Evolutionary conservation across 2,113 vertebrate genomes (phyloP).

Genomic region (Crotalus viridis): DNA sequence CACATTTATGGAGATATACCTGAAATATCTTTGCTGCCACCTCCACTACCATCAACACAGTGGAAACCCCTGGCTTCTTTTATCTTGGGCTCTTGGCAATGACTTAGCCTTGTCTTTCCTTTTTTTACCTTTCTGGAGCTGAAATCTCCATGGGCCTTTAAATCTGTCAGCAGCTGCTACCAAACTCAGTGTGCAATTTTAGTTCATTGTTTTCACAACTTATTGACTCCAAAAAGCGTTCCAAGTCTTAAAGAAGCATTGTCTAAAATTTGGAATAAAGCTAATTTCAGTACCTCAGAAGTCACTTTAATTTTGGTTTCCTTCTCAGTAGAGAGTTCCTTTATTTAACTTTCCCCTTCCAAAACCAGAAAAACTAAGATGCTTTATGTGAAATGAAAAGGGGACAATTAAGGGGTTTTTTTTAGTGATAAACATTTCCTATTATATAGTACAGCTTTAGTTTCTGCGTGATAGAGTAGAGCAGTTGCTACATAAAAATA

Average conservation of each 20-base stretch:
- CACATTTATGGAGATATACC: slow-evolving; percentile 25
- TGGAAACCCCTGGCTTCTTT: slow-evolving; percentile 21
- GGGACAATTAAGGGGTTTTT: background rate
- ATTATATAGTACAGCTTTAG: background rate
- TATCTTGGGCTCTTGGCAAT: slow-evolving; percentile 60
- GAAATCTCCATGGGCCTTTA: slow-evolving; percentile 59
- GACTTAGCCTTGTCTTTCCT: slow-evolving; percentile 61
- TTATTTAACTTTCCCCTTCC: background rate
- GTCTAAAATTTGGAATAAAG: slow-evolving; percentile 41
- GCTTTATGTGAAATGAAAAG: background rate
- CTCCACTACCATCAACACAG: background rate
- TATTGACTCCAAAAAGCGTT: slow-evolving; percentile 56
- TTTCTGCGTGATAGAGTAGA: background rate
- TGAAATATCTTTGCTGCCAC: slow-evolving; percentile 25
- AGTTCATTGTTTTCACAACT: slow-evolving; percentile 69
- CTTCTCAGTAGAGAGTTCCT: background rate
- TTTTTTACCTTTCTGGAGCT: slow-evolving; percentile 65
- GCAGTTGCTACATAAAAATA: background rate
- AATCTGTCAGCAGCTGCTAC: slow-evolving; percentile 67
- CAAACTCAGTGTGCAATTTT: slow-evolving; percentile 65
- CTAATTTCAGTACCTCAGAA: slow-evolving; percentile 22
- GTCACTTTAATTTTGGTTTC: slow-evolving; percentile 37
- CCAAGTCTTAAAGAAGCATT: slow-evolving; percentile 65
- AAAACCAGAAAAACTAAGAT: background rate
- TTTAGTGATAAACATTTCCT: background rate